Evolutionary conservation across 2,113 vertebrate species (phyloP).

Genomic region (Mola mola): DNA sequence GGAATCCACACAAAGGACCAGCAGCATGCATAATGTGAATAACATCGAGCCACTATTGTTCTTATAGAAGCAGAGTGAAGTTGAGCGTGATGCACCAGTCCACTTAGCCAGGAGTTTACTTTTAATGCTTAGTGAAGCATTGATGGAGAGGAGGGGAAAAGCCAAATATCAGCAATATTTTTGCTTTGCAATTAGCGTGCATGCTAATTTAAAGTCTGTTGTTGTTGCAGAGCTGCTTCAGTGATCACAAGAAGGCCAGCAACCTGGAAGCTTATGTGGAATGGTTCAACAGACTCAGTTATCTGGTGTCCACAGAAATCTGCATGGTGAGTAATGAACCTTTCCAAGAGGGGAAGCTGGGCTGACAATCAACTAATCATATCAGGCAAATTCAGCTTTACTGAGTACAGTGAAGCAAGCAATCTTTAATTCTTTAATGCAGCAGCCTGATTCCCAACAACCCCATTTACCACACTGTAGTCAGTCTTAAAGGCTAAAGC

Average conservation of each 20-base stretch:
- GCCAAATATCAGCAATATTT: slow-evolving; percentile 12
- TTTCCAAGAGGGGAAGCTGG: too few relatives aligned
- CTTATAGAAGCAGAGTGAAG: slow-evolving; percentile 18
- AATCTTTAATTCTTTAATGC: too few relatives aligned
- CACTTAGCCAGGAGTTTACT: neutral
- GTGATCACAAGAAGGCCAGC: slow-evolving; percentile 87
- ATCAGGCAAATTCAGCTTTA: too few relatives aligned
- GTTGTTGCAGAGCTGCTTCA: slow-evolving; percentile 83
- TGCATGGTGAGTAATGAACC: slow-evolving; percentile 88
- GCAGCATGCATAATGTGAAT: slow-evolving; percentile 36
- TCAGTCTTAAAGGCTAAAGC: neutral
- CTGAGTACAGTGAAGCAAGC: too few relatives aligned
- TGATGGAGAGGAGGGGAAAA: neutral
- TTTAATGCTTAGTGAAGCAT: slow-evolving; percentile 7
- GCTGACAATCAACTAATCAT: too few relatives aligned
- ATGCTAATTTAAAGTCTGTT: slow-evolving; percentile 22
- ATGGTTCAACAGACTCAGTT: slow-evolving; percentile 98
- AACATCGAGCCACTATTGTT: slow-evolving; percentile 15
- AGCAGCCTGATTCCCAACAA: neutral
- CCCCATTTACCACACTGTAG: neutral
- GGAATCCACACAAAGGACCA: slow-evolving; percentile 58
- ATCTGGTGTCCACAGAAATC: slow-evolving; percentile 95
- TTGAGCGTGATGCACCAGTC: slow-evolving; percentile 9
- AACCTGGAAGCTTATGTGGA: slow-evolving; percentile 94
- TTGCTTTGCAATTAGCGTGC: slow-evolving; percentile 1